A percentile compares a stretch with the other conserved stretches of the same genome.
These are phyloP conservation scores for Epinotia brunnichana DNA, from an alignment of 2,888 invertebrate genomes.

Conservation along the genomic window DNA sequence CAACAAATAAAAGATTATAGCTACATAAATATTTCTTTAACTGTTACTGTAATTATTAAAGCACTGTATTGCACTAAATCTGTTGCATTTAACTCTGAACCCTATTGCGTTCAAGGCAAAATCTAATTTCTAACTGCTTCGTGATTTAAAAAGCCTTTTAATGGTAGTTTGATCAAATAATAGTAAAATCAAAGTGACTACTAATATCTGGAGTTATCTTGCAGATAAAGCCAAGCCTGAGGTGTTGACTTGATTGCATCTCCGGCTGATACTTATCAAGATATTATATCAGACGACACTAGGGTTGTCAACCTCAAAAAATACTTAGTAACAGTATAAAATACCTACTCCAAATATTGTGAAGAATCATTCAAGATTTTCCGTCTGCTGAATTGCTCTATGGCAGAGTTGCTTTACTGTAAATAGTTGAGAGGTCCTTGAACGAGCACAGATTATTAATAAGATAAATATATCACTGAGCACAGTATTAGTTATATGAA, in stretches of 20 bases:
- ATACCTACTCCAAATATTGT: no score
- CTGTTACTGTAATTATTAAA: conserved; percentile 33
- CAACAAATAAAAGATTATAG: conserved; percentile 33
- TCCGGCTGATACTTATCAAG: conserved; percentile 48
- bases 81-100: background rate
- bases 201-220: conserved; percentile 47
- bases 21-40: conserved; percentile 35
- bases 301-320: conserved; percentile 27
- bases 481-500: no score
- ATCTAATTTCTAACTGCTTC: background rate
- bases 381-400: no score
- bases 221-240: conserved; percentile 51
- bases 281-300: conserved; percentile 52
- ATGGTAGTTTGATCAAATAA: conserved; percentile 38
- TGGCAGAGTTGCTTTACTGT: no score
- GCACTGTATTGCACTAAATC: background rate
- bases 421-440: no score
- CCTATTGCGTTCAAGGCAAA: background rate
- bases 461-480: no score
- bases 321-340: no score
- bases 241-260: conserved; percentile 54
- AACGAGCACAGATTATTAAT: no score
- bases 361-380: no score
- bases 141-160: conserved; percentile 1
- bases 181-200: conserved; percentile 42